Evolutionary conservation across 1,140 invertebrate species (phyloP).

Genomic region (Pseudomyrmex sp.): DNA sequence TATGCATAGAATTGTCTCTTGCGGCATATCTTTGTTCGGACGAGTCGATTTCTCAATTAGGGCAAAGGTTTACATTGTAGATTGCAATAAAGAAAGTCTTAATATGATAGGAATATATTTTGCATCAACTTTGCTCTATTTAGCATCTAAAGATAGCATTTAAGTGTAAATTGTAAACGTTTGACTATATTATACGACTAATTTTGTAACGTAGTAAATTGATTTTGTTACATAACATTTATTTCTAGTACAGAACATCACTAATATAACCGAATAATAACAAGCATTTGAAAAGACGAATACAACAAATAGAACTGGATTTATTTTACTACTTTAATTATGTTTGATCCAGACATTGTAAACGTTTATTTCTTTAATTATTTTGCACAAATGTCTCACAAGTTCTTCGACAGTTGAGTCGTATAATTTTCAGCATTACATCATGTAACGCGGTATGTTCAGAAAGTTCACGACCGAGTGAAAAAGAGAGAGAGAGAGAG

Average conservation of each 20-base stretch:
- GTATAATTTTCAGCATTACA: conserved; percentile 34
- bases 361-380: conserved; percentile 31
- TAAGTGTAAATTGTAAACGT: conserved; percentile 13
- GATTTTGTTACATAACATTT: no score
- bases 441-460: not conserved
- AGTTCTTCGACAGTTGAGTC: not conserved
- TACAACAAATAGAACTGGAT: not conserved
- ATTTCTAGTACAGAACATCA: not conserved
- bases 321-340: not conserved
- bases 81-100: conserved; percentile 32
- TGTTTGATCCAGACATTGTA: not conserved
- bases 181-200: not conserved
- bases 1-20: conserved; percentile 18
- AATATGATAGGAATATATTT: conserved; percentile 33
- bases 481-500: not conserved
- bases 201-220: not conserved
- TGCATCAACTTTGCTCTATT: conserved; percentile 35
- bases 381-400: conserved; percentile 13
- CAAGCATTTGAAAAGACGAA: not conserved
- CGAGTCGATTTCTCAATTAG: conserved; percentile 36
- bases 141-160: not conserved
- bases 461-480: conserved; percentile 15
- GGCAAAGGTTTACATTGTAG: conserved; percentile 33
- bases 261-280: not conserved
- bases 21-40: conserved; percentile 10